Evolutionary conservation across 2,797 vertebrate species (phyloP), one percentile per base, ranked within the genome.

Genomic region (Pipistrellus pipistrellus): DNA sequence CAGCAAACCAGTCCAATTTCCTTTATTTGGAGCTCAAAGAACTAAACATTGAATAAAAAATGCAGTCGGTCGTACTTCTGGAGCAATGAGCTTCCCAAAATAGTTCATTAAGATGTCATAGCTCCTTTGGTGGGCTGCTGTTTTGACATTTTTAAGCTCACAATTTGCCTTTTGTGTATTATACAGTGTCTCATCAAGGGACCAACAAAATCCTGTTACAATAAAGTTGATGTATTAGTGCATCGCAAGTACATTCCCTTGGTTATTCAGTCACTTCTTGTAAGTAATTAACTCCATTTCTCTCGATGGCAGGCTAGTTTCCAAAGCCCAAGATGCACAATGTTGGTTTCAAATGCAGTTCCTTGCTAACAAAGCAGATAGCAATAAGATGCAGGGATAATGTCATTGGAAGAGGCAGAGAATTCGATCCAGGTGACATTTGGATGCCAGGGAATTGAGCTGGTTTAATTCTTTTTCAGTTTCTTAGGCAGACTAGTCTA

Each of bases 61-160:
- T 55, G 3, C 20, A 72, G 82, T 83, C 38, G 20, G 8, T 80
- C 0, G 0, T 82, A 46, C 62, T 86, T 12, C 13, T 12, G 35
- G 57, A 92, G 88, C 76, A 86, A 53, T 21, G 66, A 59, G 41
- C 55, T 96, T 73, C 64, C 72, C 9, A 11, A 82, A 92, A 78
- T 76, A 93, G 32, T 87, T 93, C 80, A 94, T 91, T 94, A 91
- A 96, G 91, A 85, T 95, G 77, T 93, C 86, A 89, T n/a, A 78
- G 51, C 62, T 94, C 27, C 81, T 93, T 84, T 20, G 73, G 78
- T 88, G 90, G 95, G 86, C 23, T 95, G 84, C 62, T 83, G 30
- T 95, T 93, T 95, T 92, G 90, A 97, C 71, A 96, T 96, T 95
- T 95, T 59, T 93, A 73, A 88, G 78, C 91, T 93, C n/a, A 17